Conservation (phyloP, 2,888 invertebrate species). For the Falcaria lacertinaria region DNA sequence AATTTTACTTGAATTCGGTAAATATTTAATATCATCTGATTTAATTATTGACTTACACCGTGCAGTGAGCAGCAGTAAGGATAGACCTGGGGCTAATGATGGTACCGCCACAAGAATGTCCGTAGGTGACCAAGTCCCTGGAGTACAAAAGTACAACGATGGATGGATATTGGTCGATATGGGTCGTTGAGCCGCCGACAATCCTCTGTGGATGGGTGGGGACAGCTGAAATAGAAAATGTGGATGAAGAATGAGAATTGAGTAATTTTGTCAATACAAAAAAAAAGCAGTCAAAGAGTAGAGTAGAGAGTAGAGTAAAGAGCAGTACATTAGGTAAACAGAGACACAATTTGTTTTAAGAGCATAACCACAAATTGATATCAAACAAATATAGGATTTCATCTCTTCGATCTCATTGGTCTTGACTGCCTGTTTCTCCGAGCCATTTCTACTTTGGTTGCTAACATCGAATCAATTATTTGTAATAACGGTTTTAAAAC, state of each 20-base stretch:
- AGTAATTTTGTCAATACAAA: too few species aligned
- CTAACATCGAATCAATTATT: too few species aligned
- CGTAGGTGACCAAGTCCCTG: conserved; percentile 7
- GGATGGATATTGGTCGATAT: conserved; percentile 25
- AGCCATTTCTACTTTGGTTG: too few species aligned
- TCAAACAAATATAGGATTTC: too few species aligned
- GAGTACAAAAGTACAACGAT: conserved; percentile 22
- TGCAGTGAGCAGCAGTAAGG: conserved; percentile 26
- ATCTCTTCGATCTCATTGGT: too few species aligned
- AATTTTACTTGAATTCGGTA: neutral
- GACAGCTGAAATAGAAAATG: conserved; percentile 12
- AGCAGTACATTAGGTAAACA: too few species aligned
- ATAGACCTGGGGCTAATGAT: conserved; percentile 23
- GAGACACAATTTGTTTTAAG: too few species aligned
- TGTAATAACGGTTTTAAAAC: neutral
- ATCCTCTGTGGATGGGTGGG: conserved; percentile 27
- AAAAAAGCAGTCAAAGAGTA: too few species aligned
- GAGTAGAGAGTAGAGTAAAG: too few species aligned
- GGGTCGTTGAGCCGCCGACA: conserved; percentile 33
- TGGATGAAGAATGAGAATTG: too few species aligned
- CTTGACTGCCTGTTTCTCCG: too few species aligned
- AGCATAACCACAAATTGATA: too few species aligned
- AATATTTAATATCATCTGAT: neutral
- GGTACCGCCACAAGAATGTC: conserved; percentile 23
- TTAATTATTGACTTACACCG: conserved; percentile 14